phyloP scores from a whole-genome alignment of 2,888 invertebrate species.

The Lypha dubia region DNA sequence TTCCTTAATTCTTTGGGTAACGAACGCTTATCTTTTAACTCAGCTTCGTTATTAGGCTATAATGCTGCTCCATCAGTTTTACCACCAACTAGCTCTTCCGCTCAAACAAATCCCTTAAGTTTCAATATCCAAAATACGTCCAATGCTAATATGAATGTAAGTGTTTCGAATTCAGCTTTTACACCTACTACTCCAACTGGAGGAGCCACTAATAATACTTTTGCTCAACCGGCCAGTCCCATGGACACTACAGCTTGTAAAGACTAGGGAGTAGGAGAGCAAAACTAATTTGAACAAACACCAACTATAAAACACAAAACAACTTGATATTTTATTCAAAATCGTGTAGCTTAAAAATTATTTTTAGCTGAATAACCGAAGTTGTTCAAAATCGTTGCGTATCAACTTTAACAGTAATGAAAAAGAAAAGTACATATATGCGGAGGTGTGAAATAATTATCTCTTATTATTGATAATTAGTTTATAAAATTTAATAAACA shows the following conservation, averaged over 20 bases:
- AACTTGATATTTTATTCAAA: slow-evolving; percentile 17
- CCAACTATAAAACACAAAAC: neutral
- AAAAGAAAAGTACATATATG: too few relatives aligned
- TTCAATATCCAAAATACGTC: slow-evolving; percentile 75
- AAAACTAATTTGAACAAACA: slow-evolving; percentile 9
- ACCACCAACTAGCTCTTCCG: slow-evolving; percentile 71
- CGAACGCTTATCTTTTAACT: slow-evolving; percentile 76
- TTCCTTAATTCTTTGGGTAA: slow-evolving; percentile 72
- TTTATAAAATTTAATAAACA: neutral
- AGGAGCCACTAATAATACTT: slow-evolving; percentile 77
- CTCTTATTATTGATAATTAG: neutral
- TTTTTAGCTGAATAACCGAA: neutral
- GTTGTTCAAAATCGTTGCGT: neutral
- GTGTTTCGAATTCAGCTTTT: slow-evolving; percentile 81
- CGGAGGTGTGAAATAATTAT: neutral
- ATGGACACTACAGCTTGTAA: slow-evolving; percentile 89
- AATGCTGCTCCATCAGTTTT: slow-evolving; percentile 61
- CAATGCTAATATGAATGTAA: slow-evolving; percentile 79
- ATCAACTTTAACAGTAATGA: too few relatives aligned
- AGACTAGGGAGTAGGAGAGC: slow-evolving; percentile 82
- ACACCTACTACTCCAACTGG: slow-evolving; percentile 80
- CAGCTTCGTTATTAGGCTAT: slow-evolving; percentile 72
- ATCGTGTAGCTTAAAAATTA: slow-evolving; percentile 27
- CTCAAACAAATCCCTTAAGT: slow-evolving; percentile 71
- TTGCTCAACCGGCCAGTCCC: slow-evolving; percentile 88